phyloP scores from a whole-genome alignment of 2,797 vertebrate genomes.

The Pantherophis vulpinus region DNA sequence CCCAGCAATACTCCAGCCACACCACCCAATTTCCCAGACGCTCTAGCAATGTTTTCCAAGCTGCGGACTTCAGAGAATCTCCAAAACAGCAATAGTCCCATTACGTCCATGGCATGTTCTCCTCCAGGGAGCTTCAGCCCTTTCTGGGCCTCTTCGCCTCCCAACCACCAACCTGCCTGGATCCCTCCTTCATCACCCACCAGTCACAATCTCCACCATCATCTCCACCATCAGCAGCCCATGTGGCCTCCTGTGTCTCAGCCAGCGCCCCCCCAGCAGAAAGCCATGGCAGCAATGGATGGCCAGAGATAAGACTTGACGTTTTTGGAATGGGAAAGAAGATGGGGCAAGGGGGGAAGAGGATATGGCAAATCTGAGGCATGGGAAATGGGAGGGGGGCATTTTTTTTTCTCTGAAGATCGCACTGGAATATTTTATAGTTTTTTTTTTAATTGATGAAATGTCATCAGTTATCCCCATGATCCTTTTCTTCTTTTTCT shows the following conservation, averaged over 20 bases:
- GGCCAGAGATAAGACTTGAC: constrained; percentile 84
- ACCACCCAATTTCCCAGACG: constrained; percentile 91
- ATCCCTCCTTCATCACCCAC: constrained; percentile 84
- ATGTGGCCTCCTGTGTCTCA: constrained; percentile 82
- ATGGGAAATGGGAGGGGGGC: constrained; percentile 29
- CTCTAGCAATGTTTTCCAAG: constrained; percentile 95
- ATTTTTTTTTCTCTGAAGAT: constrained; percentile 56
- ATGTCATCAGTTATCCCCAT: constrained; percentile 37
- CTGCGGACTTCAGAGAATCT: constrained; percentile 84
- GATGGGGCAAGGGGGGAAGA: neutral
- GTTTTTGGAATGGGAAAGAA: neutral
- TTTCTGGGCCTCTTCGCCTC: constrained; percentile 89
- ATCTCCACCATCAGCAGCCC: constrained; percentile 79
- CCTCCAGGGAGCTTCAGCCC: constrained; percentile 79
- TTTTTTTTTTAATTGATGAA: constrained; percentile 56
- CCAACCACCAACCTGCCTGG: constrained; percentile 81
- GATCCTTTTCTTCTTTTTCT: constrained; percentile 27
- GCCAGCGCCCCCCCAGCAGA: constrained; percentile 74
- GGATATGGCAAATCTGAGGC: constrained; percentile 37
- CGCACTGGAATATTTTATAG: constrained; percentile 75
- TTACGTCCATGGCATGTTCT: constrained; percentile 79
- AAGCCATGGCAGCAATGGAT: constrained; percentile 79
- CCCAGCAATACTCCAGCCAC: constrained; percentile 94
- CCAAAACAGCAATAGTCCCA: constrained; percentile 68
- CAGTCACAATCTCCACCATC: constrained; percentile 75